Conservation (phyloP, 2,113 vertebrate species). For the Rhodinocichla rosea region DNA sequence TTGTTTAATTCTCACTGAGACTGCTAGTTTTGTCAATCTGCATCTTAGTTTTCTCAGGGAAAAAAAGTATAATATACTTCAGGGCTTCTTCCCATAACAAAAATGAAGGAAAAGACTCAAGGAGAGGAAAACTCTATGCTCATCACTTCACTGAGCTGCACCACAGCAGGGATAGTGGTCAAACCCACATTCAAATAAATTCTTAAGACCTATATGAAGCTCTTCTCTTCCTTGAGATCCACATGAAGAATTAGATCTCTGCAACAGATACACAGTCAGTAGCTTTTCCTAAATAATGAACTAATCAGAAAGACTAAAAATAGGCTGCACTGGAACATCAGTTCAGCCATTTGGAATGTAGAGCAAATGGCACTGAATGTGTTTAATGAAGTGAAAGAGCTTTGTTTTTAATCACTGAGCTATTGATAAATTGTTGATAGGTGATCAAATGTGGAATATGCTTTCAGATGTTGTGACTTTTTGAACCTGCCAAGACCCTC, state of each 20-base stretch:
- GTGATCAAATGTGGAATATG: slow-evolving; percentile 5
- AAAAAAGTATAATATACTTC: neutral
- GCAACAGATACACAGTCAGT: slow-evolving; percentile 19
- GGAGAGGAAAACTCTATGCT: neutral
- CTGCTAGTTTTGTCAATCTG: slow-evolving; percentile 28
- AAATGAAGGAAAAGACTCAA: neutral
- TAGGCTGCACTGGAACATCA: slow-evolving; percentile 46
- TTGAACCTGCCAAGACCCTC: neutral
- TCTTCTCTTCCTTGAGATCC: neutral
- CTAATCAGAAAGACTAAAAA: slow-evolving; percentile 62
- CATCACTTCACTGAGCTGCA: neutral
- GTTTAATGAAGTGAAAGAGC: slow-evolving; percentile 54
- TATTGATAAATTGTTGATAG: slow-evolving; percentile 46
- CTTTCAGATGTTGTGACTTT: slow-evolving; percentile 11
- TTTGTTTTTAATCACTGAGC: slow-evolving; percentile 42
- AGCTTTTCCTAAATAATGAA: slow-evolving; percentile 47
- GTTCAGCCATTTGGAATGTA: slow-evolving; percentile 55
- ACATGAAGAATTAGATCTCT: neutral
- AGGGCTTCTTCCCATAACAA: neutral
- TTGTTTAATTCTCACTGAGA: slow-evolving; percentile 51
- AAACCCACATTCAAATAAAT: neutral
- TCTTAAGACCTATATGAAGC: neutral
- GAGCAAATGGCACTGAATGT: slow-evolving; percentile 23
- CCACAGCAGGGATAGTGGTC: neutral
- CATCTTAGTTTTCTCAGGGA: neutral